Base-by-base conservation (phyloP, 2,888 invertebrate species). In the Phasia obesa region DNA sequence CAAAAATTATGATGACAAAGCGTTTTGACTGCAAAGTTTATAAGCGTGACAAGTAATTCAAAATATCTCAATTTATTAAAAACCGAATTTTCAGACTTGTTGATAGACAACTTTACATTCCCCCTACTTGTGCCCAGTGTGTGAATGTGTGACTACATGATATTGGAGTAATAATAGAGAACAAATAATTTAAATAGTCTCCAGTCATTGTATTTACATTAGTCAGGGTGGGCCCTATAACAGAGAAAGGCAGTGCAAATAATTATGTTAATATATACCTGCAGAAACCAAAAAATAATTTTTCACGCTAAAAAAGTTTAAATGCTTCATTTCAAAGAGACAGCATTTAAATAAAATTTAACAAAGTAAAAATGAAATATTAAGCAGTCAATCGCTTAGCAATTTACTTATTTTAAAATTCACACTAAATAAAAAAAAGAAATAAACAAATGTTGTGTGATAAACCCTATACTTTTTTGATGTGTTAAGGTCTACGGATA, bases 1-100 rank as follows among this genome's bases (percentile, higher is more conserved):
- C 59, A 59, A 78, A 69, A 78, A 74, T 82, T 82, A 74, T 78
- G 70, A 70, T 82, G 82, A 78, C 78, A 65, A 82, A 74, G 64
- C 82, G 23, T 64, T 82, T 74, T 78, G 82, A 65, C 82, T 69
- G 74, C 51, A 82, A 82, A 82, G 57, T 82, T 82, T 78, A 53
- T 64, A 74, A 70, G 82, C 82, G 78, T 82, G 82, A 82, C 78
- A 78, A 78, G 64, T 78, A 70, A 74, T 74, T 65, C 35, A 69
- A 82, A 82, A 82, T 74, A 77, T 44, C 77, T 77, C 57, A 77
- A 78, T 74, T 78, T 78, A 82, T 69, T 69, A 73, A 73, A 73
- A 55, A 73, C 31, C 31, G n/a, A 82, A 73, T 74, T 62, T 64
- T 35, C 13, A 62, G 78, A 82, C 82, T 74, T 82, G 74, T 70